These are phyloP conservation scores for Branchinecta lindahli DNA, from an alignment of 1,140 invertebrate genomes.

Conservation along the genomic window DNA sequence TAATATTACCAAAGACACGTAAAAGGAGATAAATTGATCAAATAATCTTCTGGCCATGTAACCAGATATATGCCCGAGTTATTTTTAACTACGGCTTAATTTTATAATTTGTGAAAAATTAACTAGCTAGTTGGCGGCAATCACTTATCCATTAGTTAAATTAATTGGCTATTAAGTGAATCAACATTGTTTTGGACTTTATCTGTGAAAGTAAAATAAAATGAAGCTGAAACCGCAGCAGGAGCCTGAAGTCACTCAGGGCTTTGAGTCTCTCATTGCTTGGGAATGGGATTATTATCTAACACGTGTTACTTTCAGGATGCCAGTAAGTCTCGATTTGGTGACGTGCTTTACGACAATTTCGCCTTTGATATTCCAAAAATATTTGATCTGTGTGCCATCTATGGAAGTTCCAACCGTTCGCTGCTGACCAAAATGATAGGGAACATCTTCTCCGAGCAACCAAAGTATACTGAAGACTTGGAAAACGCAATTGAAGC, in stretches of 20 bases:
- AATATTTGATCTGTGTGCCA: slow-evolving; percentile 54
- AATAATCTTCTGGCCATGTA: too few species aligned
- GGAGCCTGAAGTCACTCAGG: not conserved
- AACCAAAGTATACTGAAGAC: slow-evolving; percentile 53
- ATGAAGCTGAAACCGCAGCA: not conserved
- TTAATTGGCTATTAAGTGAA: not conserved
- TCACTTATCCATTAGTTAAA: too few species aligned
- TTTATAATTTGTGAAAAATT: too few species aligned
- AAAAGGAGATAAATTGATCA: too few species aligned
- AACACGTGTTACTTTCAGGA: not conserved
- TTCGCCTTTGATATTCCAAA: slow-evolving; percentile 66
- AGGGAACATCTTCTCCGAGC: slow-evolving; percentile 45
- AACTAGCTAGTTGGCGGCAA: too few species aligned
- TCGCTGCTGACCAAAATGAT: slow-evolving; percentile 45
- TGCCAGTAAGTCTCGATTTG: slow-evolving; percentile 32
- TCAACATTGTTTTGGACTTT: not conserved
- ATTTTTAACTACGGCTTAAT: too few species aligned
- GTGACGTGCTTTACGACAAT: slow-evolving; percentile 55
- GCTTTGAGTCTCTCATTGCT: not conserved
- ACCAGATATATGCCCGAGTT: too few species aligned
- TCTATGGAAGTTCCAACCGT: slow-evolving; percentile 51
- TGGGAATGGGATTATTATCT: not conserved
- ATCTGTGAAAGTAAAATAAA: not conserved
- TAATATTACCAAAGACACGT: too few species aligned
- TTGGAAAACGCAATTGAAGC: slow-evolving; percentile 37